These are phyloP conservation scores for Megaleporinus macrocephalus DNA, from an alignment of 2,113 vertebrate genomes.

Conservation along the genomic window DNA sequence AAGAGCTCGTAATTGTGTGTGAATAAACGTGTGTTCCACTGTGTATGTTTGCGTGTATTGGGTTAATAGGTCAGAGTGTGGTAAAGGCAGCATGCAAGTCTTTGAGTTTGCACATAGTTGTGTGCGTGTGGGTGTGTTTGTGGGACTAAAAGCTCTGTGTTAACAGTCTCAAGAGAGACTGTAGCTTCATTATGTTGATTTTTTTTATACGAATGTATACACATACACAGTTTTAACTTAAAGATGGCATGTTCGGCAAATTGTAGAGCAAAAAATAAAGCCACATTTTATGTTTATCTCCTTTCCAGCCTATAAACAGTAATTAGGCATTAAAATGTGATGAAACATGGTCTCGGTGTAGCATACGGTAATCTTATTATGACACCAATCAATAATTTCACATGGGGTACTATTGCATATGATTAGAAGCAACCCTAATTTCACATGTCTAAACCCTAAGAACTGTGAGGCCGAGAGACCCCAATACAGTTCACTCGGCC, in stretches of 20 bases:
- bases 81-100: constrained; percentile 57
- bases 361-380: too few relatives aligned
- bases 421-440: too few relatives aligned
- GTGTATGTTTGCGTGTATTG: constrained; percentile 66
- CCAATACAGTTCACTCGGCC: too few relatives aligned
- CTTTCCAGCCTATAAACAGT: background rate
- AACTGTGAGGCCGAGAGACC: too few relatives aligned
- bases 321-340: too few relatives aligned
- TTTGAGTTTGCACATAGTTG: constrained; percentile 59
- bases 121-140: constrained; percentile 55
- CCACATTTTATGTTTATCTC: constrained; percentile 68
- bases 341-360: too few relatives aligned
- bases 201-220: background rate
- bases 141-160: constrained; percentile 17
- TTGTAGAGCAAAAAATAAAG: too few relatives aligned
- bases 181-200: constrained; percentile 60
- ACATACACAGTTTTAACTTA: constrained; percentile 57
- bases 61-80: constrained; percentile 76
- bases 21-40: constrained; percentile 67
- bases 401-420: too few relatives aligned
- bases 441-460: too few relatives aligned
- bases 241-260: too few relatives aligned
- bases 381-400: too few relatives aligned
- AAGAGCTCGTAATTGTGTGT: constrained; percentile 61
- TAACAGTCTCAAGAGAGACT: constrained; percentile 25